A percentile compares a stretch with the other conserved stretches of the same genome.
phyloP scores from a whole-genome alignment of 2,888 invertebrate species.

The Machimus rusticus region DNA sequence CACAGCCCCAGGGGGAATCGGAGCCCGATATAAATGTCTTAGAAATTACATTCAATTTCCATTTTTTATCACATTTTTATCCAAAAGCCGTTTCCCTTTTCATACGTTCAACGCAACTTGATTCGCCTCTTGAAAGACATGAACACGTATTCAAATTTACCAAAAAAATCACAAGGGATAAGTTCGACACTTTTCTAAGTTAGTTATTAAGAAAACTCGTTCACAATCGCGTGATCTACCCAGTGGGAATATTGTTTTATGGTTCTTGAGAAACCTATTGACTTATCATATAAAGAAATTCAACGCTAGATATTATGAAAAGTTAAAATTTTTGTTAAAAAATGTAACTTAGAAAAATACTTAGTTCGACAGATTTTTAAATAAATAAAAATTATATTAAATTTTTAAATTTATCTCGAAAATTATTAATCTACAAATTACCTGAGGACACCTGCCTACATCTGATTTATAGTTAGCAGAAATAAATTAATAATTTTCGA shows the following conservation, averaged over 20 bases:
- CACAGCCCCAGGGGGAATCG: background rate
- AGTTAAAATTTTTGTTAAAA: too few relatives aligned
- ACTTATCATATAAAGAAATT: too few relatives aligned
- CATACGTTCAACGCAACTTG: background rate
- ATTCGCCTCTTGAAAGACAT: background rate
- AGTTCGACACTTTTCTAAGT: background rate
- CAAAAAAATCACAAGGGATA: background rate
- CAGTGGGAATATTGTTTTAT: background rate
- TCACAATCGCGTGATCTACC: background rate
- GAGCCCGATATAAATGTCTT: background rate
- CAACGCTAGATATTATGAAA: too few relatives aligned
- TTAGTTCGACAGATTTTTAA: too few relatives aligned
- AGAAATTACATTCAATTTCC: background rate
- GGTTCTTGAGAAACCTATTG: background rate
- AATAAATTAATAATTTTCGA: too few relatives aligned
- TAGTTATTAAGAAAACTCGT: background rate
- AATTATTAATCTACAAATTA: too few relatives aligned
- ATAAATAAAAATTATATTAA: too few relatives aligned
- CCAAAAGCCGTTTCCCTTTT: background rate
- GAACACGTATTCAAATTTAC: background rate
- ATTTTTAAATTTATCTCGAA: too few relatives aligned
- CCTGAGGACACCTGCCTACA: too few relatives aligned
- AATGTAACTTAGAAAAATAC: too few relatives aligned
- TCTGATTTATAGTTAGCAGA: too few relatives aligned
- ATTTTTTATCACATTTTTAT: background rate